Evolutionary conservation across 2,888 invertebrate genomes (phyloP), one percentile per base, ranked within the genome.

Genomic region (Metopia argyrocephala): DNA sequence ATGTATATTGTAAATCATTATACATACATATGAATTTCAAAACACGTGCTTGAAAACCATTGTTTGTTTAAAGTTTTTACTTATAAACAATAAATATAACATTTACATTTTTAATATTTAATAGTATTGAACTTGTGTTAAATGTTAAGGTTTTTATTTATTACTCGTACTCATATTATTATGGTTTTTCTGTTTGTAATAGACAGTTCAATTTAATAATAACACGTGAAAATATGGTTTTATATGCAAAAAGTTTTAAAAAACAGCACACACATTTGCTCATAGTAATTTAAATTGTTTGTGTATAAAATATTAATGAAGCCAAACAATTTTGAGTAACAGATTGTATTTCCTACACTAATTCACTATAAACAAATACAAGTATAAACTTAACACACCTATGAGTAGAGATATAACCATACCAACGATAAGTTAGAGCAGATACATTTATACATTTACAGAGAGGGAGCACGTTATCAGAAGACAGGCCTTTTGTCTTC

Each of bases 131-230:
- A 48, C 52, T 62, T 54, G 52, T 6, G 6, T 73, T 9, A 23
- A 64, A 56, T 71, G 71, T 54, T 71, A 73, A 56, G 73, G 73
- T 57, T 18, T 12, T 28, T 28, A 15, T 2, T 57, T 56, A 15
- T n/a, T n/a, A n/a, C n/a, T n/a, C 38, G 20, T 18, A n/a, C 15
- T 28, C 21, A 7, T n/a, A 20, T 57, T 31, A 28, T 18, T 15
- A 18, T 57, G 18, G 9, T 31, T 46, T 38, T 23, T 25, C 2
- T 21, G 31, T 69, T 48, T 48, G 20, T 15, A 54, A 31, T 38
- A 3, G 5, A 57, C 2, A 6, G 20, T 15, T 28, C 27, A 4
- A 18, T 9, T 7, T 31, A 3, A n/a, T 23, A 15, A 20, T 5
- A 48, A 65, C 73, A 73, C 56, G 73, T 64, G 56, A 48, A 12